Base-by-base conservation (phyloP, 2,888 invertebrate species). In the Tetragonula carbonaria region DNA sequence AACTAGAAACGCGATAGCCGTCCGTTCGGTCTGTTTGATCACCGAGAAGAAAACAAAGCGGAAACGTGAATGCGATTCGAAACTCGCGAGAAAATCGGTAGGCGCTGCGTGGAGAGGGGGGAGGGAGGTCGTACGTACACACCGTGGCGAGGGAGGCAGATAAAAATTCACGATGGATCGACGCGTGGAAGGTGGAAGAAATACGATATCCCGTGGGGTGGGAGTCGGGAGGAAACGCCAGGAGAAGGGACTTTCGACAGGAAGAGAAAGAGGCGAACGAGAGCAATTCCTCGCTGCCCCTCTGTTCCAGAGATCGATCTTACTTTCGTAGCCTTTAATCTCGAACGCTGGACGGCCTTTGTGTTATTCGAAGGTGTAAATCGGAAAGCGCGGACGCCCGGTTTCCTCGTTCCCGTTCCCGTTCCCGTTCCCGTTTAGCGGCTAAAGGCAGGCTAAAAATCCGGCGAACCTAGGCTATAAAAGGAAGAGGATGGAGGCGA, bases 141-240 rank as follows among this genome's bases (percentile, higher is more conserved):
- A 18, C 67, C 62, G 59, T 62, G 65, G 74, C 45, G 33, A 8
- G 57, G 45, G 14, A 18, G 70, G 50, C 55, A 51, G 70, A 80
- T 81, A 75, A 75, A 75, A 82, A 82, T 82, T 71, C 82, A 75
- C 50, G 74, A 65, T n/a, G 51, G 65, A 74, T 71, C 70, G 82
- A 50, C 62, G 68, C 70, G 65, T 28, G 16, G 83, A 73, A 68
- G 68, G 57, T 51, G 50, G 53, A 55, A 79, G 83, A 82, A 82
- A 76, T 65, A 82, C 82, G 76, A 45, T 82, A 53, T 50, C 38
- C 53, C 38, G 38, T 13, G 38, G 11, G 11, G 8, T 33, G 45
- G 8, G 33, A 33, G 33, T 33, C 33, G 33, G 33, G 33, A 8
- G 8, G 45, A 45, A 45, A 8, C 2, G 45, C 8, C 1, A 18